Conservation (phyloP, 2,888 invertebrate genomes). For the Napeogenes inachia region DNA sequence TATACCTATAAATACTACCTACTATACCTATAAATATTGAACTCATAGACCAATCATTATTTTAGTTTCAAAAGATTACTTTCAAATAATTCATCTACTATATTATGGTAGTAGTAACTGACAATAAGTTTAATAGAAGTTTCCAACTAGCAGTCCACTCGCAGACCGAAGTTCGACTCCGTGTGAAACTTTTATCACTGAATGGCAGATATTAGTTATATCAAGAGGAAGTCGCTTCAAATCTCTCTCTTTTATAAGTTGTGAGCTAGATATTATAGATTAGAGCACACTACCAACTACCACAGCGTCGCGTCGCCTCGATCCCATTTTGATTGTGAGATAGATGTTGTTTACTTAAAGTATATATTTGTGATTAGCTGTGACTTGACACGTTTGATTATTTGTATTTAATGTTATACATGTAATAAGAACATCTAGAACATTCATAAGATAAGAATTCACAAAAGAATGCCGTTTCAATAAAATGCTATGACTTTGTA, state of each 20-base stretch:
- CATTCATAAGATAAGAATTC: background rate
- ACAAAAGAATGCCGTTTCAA: background rate
- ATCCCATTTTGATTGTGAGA: no score
- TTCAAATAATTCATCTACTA: background rate
- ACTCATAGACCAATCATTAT: background rate
- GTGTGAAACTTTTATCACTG: conserved; percentile 25
- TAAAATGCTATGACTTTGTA: conserved; percentile 3
- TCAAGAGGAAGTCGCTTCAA: conserved; percentile 6
- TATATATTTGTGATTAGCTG: no score
- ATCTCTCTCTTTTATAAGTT: conserved; percentile 7
- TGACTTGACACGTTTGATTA: no score
- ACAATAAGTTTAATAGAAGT: conserved; percentile 20
- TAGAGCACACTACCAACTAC: background rate
- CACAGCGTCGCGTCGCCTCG: no score
- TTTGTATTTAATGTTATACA: no score
- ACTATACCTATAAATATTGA: no score
- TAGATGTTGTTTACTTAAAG: no score
- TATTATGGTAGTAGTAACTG: conserved; percentile 15
- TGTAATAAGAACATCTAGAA: background rate
- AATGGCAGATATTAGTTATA: conserved; percentile 22
- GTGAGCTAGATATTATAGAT: background rate
- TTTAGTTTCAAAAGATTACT: background rate
- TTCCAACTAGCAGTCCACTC: conserved; percentile 18
- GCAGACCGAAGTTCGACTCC: conserved; percentile 24
- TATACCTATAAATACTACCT: no score